phyloP scores from a whole-genome alignment of 2,888 invertebrate species.

The Cryptus viduatorius region DNA sequence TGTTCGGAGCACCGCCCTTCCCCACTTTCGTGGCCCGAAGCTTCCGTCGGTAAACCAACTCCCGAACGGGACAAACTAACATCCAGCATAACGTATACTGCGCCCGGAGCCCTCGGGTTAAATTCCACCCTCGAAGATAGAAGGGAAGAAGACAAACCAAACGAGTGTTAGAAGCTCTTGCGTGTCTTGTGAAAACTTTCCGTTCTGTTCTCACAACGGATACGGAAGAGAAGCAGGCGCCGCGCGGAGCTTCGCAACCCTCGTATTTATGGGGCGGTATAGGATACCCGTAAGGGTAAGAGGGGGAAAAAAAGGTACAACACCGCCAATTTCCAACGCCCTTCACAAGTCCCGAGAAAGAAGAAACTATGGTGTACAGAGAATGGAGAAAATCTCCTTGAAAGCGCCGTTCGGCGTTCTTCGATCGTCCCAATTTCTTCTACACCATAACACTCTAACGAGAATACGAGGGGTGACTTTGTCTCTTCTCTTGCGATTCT shows the following conservation, averaged over 20 bases:
- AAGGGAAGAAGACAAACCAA: slow-evolving; percentile 36
- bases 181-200: slow-evolving; percentile 59
- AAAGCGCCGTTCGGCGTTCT: slow-evolving; percentile 38
- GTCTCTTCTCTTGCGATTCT: slow-evolving; percentile 26
- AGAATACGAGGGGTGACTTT: slow-evolving; percentile 54
- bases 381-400: slow-evolving; percentile 38
- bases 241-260: slow-evolving; percentile 61
- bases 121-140: slow-evolving; percentile 28
- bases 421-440: slow-evolving; percentile 74
- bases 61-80: slow-evolving; percentile 57
- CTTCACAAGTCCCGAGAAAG: not conserved
- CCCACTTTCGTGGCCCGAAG: slow-evolving; percentile 5
- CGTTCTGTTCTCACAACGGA: slow-evolving; percentile 46
- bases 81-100: not conserved
- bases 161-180: slow-evolving; percentile 30
- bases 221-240: slow-evolving; percentile 51
- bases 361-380: not conserved
- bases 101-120: not conserved
- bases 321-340: slow-evolving; percentile 73
- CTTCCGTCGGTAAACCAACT: slow-evolving; percentile 53
- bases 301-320: slow-evolving; percentile 57
- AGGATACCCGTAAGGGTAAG: slow-evolving; percentile 70
- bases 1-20: slow-evolving; percentile 11
- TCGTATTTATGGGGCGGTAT: slow-evolving; percentile 73
- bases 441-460: slow-evolving; percentile 74